Percentiles rank a stretch among this genome's conserved stretches.
These are phyloP conservation scores for Morone saxatilis DNA, from an alignment of 2,113 vertebrate species.

Conservation along the genomic window DNA sequence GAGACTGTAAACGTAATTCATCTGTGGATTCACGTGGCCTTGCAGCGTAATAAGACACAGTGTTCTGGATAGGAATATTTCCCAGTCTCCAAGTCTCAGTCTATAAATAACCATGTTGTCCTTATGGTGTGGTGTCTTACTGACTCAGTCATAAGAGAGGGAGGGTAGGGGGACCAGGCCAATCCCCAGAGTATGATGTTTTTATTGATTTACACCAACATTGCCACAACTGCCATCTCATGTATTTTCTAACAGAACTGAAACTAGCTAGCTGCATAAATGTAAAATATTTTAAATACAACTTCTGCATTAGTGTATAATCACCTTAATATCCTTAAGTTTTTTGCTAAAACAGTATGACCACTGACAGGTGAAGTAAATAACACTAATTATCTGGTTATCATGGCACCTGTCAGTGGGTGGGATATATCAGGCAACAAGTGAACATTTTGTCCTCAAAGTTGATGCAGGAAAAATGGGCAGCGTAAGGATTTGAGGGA, in stretches of 20 bases:
- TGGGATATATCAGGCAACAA: too few relatives aligned
- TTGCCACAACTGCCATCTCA: background rate
- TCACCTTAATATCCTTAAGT: too few relatives aligned
- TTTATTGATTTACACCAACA: conserved; percentile 21
- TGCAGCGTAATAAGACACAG: conserved; percentile 47
- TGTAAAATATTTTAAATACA: too few relatives aligned
- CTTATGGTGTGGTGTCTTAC: conserved; percentile 43
- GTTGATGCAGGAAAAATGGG: too few relatives aligned
- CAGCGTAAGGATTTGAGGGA: too few relatives aligned
- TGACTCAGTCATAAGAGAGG: conserved; percentile 21
- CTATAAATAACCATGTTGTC: conserved; percentile 71
- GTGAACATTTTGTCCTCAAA: too few relatives aligned
- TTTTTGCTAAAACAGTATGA: too few relatives aligned
- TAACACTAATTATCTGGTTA: too few relatives aligned
- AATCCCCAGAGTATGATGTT: background rate
- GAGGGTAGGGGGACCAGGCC: background rate
- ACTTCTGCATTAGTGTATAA: too few relatives aligned
- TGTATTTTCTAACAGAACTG: background rate
- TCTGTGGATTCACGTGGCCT: background rate
- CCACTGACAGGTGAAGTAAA: too few relatives aligned
- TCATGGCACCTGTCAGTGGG: too few relatives aligned
- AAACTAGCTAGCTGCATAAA: background rate
- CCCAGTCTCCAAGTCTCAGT: conserved; percentile 45
- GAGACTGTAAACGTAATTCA: background rate
- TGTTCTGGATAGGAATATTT: conserved; percentile 49